Conservation (phyloP, 2,113 vertebrate genomes). For the Alces alces region DNA sequence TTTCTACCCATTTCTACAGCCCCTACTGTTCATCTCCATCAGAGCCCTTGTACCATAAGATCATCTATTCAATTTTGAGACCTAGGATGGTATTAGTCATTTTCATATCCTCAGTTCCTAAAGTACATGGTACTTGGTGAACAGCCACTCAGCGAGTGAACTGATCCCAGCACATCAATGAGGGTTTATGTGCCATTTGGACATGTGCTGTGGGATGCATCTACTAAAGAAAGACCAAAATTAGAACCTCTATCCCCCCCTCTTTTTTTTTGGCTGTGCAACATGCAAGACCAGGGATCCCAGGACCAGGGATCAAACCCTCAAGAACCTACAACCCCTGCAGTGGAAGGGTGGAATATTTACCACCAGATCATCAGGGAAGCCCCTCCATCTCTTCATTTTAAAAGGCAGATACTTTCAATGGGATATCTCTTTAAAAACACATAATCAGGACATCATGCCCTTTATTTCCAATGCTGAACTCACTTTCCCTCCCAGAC, state of each 20-base stretch:
- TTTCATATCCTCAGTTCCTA: background rate
- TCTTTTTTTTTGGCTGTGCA: background rate
- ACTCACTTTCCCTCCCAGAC: background rate
- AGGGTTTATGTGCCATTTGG: rapidly evolving
- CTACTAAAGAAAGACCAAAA: background rate
- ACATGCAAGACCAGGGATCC: background rate
- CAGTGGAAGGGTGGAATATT: background rate
- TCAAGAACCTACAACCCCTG: background rate
- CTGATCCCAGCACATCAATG: background rate
- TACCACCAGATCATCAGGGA: background rate
- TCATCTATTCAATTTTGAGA: background rate
- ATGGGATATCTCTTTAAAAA: background rate
- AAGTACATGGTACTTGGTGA: background rate
- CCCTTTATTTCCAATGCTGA: background rate
- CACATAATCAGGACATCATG: background rate
- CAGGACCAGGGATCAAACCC: background rate
- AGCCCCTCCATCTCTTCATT: background rate
- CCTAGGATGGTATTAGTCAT: background rate
- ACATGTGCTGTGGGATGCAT: background rate
- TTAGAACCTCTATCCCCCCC: background rate
- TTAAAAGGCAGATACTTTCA: background rate
- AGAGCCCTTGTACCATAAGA: background rate
- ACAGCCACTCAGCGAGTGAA: background rate
- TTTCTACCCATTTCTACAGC: background rate
- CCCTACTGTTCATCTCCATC: background rate